Base-by-base conservation (phyloP, 2,797 vertebrate genomes). In the Apogon talboti region DNA sequence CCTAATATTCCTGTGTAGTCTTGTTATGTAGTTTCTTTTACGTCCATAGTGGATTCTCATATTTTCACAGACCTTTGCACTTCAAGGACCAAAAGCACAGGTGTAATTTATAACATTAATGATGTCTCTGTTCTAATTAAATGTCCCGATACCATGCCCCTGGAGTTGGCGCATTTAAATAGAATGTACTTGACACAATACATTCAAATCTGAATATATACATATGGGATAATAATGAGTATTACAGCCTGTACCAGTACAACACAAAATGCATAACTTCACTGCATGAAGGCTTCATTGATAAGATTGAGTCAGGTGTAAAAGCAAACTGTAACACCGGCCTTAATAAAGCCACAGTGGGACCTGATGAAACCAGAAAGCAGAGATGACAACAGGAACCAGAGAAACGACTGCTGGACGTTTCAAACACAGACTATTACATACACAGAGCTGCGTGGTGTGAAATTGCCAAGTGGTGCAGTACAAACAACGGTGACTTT, bases 391-490 rank as follows among this genome's bases (percentile, higher is more conserved):
- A 24, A 5, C 21, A 24, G 21, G 21, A 24, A 24, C 2, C 21
- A 24, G 21, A 24, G 21, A 24, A 24, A 24, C 18, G 47, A 65
- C 41, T 63, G 55, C 59, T 67, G 37, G 50, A 76, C 49, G 74
- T 62, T 77, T 77, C 49, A 64, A 66, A 69, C 61, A 64, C 66
- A 61, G 12, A 53, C 52, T 75, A 43, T 73, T 68, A 57, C 62
- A 76, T 70, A 75, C 71, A 63, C 58, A 50, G 63, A 52, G 56
- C 71, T 55, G 58, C 78, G 74, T 74, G 66, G 66, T 82, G 69
- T 80, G 71, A 82, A 78, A 80, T 80, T 80, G 45, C 61, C 76
- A 71, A 60, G 65, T 60, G 59, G 65, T 80, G 75, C 66, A 41
- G 60, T 43, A 57, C 61, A 63, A 76, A 71, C 59, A 68, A 42